Evolutionary conservation across 2,113 vertebrate genomes (phyloP).

Genomic region (Copsychus sechellarum): DNA sequence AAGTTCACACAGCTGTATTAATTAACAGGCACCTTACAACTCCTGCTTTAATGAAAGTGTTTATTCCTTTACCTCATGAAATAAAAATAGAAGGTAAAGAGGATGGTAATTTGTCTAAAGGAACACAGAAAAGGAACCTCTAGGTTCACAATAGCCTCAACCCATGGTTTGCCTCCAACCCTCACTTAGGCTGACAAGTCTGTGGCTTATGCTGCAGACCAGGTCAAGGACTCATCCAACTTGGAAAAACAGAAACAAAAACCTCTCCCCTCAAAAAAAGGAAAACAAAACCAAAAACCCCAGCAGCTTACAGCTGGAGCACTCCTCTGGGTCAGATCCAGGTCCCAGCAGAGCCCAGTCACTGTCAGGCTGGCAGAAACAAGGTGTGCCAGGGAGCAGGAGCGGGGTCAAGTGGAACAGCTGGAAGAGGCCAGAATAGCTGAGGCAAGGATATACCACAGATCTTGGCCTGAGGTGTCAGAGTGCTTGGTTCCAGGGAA

Average conservation of each 20-base stretch:
- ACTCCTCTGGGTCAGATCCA: not conserved
- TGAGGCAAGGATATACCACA: not conserved
- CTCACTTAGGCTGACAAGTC: not conserved
- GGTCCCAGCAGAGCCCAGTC: not conserved
- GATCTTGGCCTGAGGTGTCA: not conserved
- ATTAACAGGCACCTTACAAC: not conserved
- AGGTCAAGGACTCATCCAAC: not conserved
- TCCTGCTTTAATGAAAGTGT: not conserved
- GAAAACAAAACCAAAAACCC: not conserved
- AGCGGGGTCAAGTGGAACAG: not conserved
- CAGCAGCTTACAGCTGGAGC: not conserved
- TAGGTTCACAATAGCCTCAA: not conserved
- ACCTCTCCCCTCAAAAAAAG: not conserved
- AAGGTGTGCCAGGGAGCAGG: not conserved
- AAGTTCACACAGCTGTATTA: not conserved
- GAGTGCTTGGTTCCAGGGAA: not conserved
- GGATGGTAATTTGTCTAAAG: not conserved
- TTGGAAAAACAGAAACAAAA: not conserved
- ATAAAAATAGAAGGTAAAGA: not conserved
- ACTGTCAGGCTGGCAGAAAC: not conserved
- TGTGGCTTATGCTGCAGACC: not conserved
- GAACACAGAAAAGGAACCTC: not conserved
- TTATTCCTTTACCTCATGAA: not conserved
- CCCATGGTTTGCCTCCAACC: not conserved
- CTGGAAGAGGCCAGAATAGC: rapidly evolving